Evolutionary conservation across 2,797 vertebrate genomes (phyloP).

Genomic region (Acipenser transmontanus): DNA sequence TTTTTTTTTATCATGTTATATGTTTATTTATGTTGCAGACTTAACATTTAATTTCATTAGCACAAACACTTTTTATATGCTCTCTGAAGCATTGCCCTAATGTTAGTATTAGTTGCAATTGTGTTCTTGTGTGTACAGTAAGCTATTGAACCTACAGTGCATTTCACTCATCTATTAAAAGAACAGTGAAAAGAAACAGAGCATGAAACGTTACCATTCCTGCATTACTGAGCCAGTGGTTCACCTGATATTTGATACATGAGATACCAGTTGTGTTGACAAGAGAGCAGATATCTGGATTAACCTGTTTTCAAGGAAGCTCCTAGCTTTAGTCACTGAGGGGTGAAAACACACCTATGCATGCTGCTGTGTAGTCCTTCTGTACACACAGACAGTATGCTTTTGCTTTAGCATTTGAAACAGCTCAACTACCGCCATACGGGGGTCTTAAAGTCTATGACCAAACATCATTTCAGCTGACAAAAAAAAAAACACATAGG

Average conservation of each 20-base stretch:
- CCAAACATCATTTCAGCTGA: too few relatives aligned
- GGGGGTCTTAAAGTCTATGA: background rate
- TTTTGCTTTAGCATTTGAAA: too few relatives aligned
- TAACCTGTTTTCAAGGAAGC: slow-evolving; percentile 14
- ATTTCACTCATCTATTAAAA: slow-evolving; percentile 52
- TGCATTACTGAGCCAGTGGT: slow-evolving; percentile 63
- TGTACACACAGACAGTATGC: too few relatives aligned
- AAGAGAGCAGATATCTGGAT: slow-evolving; percentile 17
- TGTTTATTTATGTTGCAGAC: too few relatives aligned
- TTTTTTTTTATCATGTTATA: too few relatives aligned
- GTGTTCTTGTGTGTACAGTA: slow-evolving; percentile 30
- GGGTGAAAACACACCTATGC: background rate
- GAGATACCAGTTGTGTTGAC: slow-evolving; percentile 31
- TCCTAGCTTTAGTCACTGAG: background rate
- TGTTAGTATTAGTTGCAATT: slow-evolving; percentile 20
- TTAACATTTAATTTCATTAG: too few relatives aligned
- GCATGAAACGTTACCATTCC: slow-evolving; percentile 64
- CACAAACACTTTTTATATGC: too few relatives aligned
- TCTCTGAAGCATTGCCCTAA: too few relatives aligned
- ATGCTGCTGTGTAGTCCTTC: background rate
- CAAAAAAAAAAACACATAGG: too few relatives aligned
- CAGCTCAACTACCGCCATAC: background rate
- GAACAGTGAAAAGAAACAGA: slow-evolving; percentile 54
- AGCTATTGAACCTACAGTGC: slow-evolving; percentile 54
- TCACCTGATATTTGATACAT: slow-evolving; percentile 35